These are phyloP conservation scores for Diarsia mendica DNA, from an alignment of 2,888 invertebrate genomes.

Conservation along the genomic window DNA sequence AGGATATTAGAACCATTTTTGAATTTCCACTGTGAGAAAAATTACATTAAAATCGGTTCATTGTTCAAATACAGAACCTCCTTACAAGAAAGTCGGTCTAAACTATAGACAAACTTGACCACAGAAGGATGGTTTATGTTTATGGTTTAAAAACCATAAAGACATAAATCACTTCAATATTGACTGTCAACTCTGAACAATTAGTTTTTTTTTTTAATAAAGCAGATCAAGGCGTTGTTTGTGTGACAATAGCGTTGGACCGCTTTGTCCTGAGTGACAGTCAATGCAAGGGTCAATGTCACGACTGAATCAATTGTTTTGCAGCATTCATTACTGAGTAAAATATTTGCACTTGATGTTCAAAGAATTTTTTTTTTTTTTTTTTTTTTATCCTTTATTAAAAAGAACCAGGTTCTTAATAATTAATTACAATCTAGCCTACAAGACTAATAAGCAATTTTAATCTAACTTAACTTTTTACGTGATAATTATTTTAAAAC, in stretches of 20 bases:
- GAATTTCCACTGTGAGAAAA: background rate
- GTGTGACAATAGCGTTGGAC: slow-evolving; percentile 27
- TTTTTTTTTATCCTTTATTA: no score
- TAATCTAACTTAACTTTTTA: no score
- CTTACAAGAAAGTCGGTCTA: background rate
- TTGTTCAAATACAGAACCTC: background rate
- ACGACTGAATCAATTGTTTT: slow-evolving; percentile 5
- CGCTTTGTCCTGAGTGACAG: slow-evolving; percentile 11
- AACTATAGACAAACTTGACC: no score
- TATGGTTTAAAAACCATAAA: background rate
- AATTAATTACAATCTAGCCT: no score
- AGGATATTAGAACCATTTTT: background rate
- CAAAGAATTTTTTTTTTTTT: no score
- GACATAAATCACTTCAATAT: background rate
- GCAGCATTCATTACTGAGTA: background rate
- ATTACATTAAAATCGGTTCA: background rate
- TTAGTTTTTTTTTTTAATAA: background rate
- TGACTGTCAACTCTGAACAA: background rate
- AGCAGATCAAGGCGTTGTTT: slow-evolving; percentile 17
- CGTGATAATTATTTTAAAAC: no score
- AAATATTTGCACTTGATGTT: slow-evolving; percentile 16
- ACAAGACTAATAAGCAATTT: no score
- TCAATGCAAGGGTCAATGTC: slow-evolving; percentile 43
- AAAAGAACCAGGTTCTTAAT: no score
- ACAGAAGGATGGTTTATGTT: no score